Conservation (phyloP, 2,113 vertebrate species). For the Rhombomys opimus region DNA sequence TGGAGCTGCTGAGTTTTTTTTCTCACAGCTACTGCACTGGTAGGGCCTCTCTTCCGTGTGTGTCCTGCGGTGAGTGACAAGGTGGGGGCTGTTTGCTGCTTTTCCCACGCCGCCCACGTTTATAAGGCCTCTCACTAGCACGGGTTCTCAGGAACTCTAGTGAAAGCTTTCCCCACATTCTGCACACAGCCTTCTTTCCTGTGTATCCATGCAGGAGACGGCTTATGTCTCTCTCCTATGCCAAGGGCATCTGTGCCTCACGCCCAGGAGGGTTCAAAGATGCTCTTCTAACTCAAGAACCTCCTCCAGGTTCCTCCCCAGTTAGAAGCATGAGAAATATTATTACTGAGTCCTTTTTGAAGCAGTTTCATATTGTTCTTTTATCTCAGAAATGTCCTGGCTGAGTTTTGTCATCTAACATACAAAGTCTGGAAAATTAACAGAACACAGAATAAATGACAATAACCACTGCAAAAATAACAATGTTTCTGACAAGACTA, state of each 20-base stretch:
- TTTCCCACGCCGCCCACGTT: constrained; percentile 53
- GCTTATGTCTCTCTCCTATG: not conserved
- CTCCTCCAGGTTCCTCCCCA: constrained; percentile 51
- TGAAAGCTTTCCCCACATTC: constrained; percentile 68
- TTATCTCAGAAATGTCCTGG: constrained; percentile 3
- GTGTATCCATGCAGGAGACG: not conserved
- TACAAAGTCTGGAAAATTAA: too few relatives aligned
- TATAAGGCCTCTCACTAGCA: constrained; percentile 30
- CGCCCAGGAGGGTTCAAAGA: not conserved
- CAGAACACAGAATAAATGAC: too few relatives aligned
- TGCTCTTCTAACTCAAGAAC: constrained; percentile 7
- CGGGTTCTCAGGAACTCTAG: constrained; percentile 68
- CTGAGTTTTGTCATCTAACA: not conserved
- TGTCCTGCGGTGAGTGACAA: constrained; percentile 50
- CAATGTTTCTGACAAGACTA: too few relatives aligned
- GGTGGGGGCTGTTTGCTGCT: constrained; percentile 54
- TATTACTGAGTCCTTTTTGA: not conserved
- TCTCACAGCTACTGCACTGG: constrained; percentile 48
- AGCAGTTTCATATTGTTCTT: constrained; percentile 18
- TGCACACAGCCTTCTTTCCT: constrained; percentile 42
- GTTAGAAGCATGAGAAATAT: not conserved
- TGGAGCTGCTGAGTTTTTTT: constrained; percentile 66
- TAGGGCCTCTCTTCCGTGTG: constrained; percentile 60
- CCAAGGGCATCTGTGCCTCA: not conserved
- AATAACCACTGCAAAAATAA: too few relatives aligned